phyloP scores from a whole-genome alignment of 2,113 vertebrate genomes.

The Candoia aspera region DNA sequence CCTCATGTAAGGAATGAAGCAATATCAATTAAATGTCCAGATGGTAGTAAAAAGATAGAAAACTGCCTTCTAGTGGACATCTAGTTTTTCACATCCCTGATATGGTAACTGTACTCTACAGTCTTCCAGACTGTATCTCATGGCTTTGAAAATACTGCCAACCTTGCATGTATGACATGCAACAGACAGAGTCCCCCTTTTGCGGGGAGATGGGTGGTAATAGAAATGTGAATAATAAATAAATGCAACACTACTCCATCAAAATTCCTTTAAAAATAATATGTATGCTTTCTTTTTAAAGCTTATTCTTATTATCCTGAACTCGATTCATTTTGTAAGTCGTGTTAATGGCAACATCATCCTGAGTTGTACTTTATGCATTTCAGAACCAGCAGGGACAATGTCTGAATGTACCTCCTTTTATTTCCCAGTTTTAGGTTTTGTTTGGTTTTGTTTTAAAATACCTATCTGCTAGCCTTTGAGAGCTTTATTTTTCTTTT shows the following conservation, averaged over 20 bases:
- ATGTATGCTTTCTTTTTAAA: background rate
- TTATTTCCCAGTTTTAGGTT: background rate
- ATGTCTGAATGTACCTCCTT: background rate
- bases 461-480: background rate
- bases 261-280: background rate
- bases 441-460: background rate
- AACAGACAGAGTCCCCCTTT: too few relatives aligned
- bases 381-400: background rate
- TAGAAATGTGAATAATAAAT: too few relatives aligned
- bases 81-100: background rate
- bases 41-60: background rate
- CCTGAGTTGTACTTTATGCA: background rate
- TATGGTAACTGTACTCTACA: background rate
- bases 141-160: background rate
- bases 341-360: background rate
- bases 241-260: background rate
- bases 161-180: background rate
- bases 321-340: background rate
- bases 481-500: background rate
- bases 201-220: too few relatives aligned
- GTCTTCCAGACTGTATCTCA: background rate
- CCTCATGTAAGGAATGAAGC: background rate
- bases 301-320: background rate
- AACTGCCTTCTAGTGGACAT: background rate
- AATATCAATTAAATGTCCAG: background rate